Evolutionary conservation across 2,797 vertebrate genomes (phyloP).

Genomic region (Falco concolor): DNA sequence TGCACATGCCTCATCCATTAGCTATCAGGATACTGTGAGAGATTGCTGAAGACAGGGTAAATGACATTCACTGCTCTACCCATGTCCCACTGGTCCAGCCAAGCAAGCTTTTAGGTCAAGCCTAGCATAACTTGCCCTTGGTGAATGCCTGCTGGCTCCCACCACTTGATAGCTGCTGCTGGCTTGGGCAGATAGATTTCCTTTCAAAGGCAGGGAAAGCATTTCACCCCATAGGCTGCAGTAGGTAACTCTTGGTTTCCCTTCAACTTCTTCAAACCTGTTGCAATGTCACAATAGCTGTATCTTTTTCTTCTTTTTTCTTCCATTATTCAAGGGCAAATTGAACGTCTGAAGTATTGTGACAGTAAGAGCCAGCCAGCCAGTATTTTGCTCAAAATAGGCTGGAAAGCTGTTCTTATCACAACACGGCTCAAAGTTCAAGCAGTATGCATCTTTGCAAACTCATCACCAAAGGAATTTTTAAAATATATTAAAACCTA

Average conservation of each 20-base stretch:
- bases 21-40: not conserved
- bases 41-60: not conserved
- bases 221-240: not conserved
- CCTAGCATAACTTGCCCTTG: too few species aligned
- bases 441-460: not conserved
- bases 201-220: not conserved
- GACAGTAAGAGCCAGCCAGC: not conserved
- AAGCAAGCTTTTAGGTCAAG: not conserved
- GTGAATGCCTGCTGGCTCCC: not conserved
- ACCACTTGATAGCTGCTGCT: not conserved
- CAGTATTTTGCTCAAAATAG: not conserved
- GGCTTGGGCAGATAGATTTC: not conserved
- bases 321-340: not conserved
- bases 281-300: not conserved
- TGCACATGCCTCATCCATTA: not conserved
- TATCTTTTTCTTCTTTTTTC: not conserved
- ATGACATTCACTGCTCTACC: not conserved
- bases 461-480: not conserved
- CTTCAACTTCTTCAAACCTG: not conserved
- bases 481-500: not conserved
- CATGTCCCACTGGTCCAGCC: not conserved
- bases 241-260: not conserved
- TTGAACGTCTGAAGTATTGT: not conserved
- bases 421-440: not conserved
- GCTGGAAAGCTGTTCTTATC: not conserved